These are phyloP conservation scores for Morinoia aosen DNA, from an alignment of 2,888 invertebrate genomes.

Conservation along the genomic window DNA sequence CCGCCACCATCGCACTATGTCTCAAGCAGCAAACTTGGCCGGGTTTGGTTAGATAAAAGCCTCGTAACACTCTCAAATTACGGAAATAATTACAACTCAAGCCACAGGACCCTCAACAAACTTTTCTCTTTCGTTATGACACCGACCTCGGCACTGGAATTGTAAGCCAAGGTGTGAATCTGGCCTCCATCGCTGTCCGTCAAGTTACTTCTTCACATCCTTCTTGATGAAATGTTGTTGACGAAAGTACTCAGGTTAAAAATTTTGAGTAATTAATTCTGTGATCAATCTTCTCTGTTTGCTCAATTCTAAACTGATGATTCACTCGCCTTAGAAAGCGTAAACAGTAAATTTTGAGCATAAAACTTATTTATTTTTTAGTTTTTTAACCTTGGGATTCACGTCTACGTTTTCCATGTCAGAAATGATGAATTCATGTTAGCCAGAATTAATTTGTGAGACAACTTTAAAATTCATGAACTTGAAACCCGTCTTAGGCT, in stretches of 20 bases:
- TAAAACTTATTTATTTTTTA: neutral
- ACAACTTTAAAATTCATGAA: neutral
- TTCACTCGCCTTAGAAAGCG: neutral
- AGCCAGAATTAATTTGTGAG: neutral
- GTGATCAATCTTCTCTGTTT: neutral
- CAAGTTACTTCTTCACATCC: neutral
- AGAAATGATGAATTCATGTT: neutral
- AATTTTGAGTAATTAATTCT: neutral
- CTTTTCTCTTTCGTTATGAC: conserved; percentile 8
- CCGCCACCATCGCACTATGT: neutral
- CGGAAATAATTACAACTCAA: neutral
- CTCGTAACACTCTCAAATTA: conserved; percentile 39
- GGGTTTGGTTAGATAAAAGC: conserved; percentile 44
- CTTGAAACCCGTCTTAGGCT: neutral
- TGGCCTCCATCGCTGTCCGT: neutral
- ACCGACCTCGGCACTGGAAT: neutral
- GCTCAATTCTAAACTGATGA: neutral
- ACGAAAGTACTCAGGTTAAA: neutral
- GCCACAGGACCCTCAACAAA: conserved; percentile 6
- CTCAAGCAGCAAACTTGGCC: neutral
- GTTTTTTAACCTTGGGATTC: neutral
- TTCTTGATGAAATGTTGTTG: neutral
- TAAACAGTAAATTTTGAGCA: neutral
- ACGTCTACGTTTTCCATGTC: neutral
- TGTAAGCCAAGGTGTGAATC: neutral